phyloP scores from a whole-genome alignment of 2,797 vertebrate genomes.

The Mustela erminea region DNA sequence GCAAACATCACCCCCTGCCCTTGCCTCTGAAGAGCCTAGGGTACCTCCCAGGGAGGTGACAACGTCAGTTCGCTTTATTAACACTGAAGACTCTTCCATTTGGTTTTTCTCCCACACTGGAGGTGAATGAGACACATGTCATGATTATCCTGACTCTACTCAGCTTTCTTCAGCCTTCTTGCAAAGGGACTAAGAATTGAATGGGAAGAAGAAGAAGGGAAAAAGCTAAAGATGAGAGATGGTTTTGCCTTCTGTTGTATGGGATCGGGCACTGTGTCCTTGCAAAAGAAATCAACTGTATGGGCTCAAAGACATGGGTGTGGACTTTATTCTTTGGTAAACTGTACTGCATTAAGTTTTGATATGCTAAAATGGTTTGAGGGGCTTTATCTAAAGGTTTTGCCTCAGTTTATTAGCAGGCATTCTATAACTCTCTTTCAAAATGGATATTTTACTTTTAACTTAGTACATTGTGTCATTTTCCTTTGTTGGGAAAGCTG shows the following conservation, averaged over 20 bases:
- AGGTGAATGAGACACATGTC: not conserved
- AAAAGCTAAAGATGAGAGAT: not conserved
- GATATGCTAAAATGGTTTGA: not conserved
- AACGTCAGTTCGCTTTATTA: not conserved
- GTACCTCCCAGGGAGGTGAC: not conserved
- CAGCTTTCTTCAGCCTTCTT: not conserved
- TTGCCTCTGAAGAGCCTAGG: not conserved
- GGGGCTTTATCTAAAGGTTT: not conserved
- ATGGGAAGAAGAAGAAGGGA: not conserved
- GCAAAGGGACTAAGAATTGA: not conserved
- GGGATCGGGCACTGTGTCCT: not conserved
- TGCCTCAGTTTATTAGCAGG: not conserved
- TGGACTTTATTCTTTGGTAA: not conserved
- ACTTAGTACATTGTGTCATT: not conserved
- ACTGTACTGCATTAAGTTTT: not conserved
- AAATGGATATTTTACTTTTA: slow-evolving; percentile 37
- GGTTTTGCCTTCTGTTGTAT: not conserved
- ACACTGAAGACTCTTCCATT: not conserved
- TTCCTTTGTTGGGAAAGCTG: slow-evolving; percentile 45
- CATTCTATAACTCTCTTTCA: not conserved
- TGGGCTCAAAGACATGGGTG: accelerated
- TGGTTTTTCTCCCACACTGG: not conserved
- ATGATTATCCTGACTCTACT: not conserved
- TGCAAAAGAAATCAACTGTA: not conserved
- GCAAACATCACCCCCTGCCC: not conserved